A percentile compares a stretch with the other conserved stretches of the same genome.
phyloP scores from a whole-genome alignment of 2,888 invertebrate genomes.

The Sialis fuliginosa region DNA sequence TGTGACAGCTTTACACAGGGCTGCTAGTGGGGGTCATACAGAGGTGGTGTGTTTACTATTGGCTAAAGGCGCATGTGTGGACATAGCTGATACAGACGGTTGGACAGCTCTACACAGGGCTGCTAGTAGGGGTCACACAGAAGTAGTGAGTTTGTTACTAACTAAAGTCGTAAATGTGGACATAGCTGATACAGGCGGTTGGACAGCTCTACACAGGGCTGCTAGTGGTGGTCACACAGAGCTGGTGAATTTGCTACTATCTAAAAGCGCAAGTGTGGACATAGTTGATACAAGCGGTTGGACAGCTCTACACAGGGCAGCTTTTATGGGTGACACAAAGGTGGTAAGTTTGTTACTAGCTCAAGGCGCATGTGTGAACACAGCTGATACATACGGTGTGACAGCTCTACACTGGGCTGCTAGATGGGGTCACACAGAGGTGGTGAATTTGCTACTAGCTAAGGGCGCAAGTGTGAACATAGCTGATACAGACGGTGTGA shows the following conservation, averaged over 20 bases:
- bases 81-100: slow-evolving; percentile 89
- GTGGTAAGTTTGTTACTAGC: too few relatives aligned
- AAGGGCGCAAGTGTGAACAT: not conserved
- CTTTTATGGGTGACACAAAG: too few relatives aligned
- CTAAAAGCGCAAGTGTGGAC: too few relatives aligned
- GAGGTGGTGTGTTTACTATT: slow-evolving; percentile 80
- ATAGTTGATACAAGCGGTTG: too few relatives aligned
- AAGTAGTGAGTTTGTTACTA: slow-evolving; percentile 82
- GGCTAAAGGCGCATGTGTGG: slow-evolving; percentile 71
- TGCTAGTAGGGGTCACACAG: slow-evolving; percentile 90
- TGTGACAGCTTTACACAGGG: slow-evolving; percentile 84
- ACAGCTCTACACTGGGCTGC: too few relatives aligned
- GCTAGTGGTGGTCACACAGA: slow-evolving; percentile 63
- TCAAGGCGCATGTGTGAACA: too few relatives aligned
- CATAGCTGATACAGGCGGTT: slow-evolving; percentile 89
- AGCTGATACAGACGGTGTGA: not conserved
- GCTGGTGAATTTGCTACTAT: too few relatives aligned
- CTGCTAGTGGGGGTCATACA: slow-evolving; percentile 94
- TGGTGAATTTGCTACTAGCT: not conserved
- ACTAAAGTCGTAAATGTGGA: slow-evolving; percentile 75
- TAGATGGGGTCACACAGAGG: too few relatives aligned
- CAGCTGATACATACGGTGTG: not conserved
- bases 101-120: slow-evolving; percentile 91
- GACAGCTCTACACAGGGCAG: too few relatives aligned
- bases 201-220: slow-evolving; percentile 84